Base-by-base conservation (phyloP, 2,113 vertebrate species). In the Bubalus kerabau region DNA sequence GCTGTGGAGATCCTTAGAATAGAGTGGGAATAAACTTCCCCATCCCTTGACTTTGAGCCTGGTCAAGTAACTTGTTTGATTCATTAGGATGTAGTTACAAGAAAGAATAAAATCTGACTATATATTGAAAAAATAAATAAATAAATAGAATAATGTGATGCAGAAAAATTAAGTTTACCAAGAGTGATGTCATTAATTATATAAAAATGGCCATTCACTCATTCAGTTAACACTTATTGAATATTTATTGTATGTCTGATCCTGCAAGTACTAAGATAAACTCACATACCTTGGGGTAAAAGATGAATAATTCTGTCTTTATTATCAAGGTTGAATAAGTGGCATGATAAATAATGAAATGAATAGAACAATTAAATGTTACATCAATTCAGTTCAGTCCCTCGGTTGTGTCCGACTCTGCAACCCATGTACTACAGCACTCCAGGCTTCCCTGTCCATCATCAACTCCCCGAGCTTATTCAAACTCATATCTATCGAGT, bases 331-430 rank as follows among this genome's bases (percentile, higher is more conserved):
- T 56, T 64, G 87, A 87, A 26, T 36, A 64, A 21, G 1, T 82
- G 32, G 2, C 2, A 82, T 57, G 8, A 59, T 78, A 85, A 83
- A 76, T 2, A 89, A 74, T 28, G 17, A 87, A 88, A 64, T 4
- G n/a, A 54, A n/a, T 19, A 21, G 12, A 26, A 5, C 15, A 62
- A 5, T 52, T 46, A 59, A 81, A 48, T 12, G 2, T n/a, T 46
- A n/a, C 32, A 23, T 24, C 6, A 15, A 28, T 40, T 74, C 36
- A 74, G 2, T 74, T 74, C n/a, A 40, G 67, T 13, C 67, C 67
- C 67, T 74, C 0, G 0, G 19, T 40, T 21, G 5, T 40, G 19
- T 74, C 67, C 0, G 0, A 71, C 67, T 23, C 36, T 74, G 67
- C 36, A 74, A 40, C 67, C 67, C 36, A 74, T 74, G 67, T 36